Percentiles rank a stretch among this genome's conserved stretches.
phyloP scores from a whole-genome alignment of 2,113 vertebrate species.

The Enhydra lutris region DNA sequence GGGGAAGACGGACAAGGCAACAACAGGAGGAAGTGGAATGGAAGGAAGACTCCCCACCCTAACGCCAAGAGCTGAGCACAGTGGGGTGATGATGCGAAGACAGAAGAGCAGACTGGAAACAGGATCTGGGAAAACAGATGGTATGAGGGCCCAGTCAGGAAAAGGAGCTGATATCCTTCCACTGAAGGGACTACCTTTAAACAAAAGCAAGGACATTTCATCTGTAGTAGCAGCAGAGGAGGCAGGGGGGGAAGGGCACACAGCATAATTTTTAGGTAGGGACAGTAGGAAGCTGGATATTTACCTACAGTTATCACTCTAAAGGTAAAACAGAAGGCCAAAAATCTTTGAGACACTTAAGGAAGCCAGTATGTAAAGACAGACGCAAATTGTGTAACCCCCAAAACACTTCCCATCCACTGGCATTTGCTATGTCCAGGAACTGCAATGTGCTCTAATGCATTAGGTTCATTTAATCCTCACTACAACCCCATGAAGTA shows the following conservation, averaged over 20 bases:
- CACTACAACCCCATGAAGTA: background rate
- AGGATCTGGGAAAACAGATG: background rate
- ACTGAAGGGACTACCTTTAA: background rate
- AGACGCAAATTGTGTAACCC: background rate
- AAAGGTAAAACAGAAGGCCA: background rate
- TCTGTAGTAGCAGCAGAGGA: background rate
- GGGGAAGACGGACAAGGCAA: background rate
- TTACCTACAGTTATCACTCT: background rate
- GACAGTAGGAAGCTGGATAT: background rate
- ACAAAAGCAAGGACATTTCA: background rate
- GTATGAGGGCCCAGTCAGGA: background rate
- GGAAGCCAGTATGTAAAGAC: background rate
- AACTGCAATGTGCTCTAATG: background rate
- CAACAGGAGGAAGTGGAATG: background rate
- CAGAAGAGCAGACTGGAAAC: background rate
- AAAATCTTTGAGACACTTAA: background rate
- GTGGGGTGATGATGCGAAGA: background rate
- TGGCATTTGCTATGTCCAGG: background rate
- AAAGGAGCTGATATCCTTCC: background rate
- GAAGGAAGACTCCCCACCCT: background rate
- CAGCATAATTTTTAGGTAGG: background rate
- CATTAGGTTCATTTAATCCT: background rate
- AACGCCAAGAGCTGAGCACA: background rate
- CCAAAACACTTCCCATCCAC: background rate
- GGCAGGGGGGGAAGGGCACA: background rate